Percentiles rank a stretch among this genome's conserved stretches.
Conservation (phyloP, 2,797 vertebrate species). For the Gallinago solitaria region DNA sequence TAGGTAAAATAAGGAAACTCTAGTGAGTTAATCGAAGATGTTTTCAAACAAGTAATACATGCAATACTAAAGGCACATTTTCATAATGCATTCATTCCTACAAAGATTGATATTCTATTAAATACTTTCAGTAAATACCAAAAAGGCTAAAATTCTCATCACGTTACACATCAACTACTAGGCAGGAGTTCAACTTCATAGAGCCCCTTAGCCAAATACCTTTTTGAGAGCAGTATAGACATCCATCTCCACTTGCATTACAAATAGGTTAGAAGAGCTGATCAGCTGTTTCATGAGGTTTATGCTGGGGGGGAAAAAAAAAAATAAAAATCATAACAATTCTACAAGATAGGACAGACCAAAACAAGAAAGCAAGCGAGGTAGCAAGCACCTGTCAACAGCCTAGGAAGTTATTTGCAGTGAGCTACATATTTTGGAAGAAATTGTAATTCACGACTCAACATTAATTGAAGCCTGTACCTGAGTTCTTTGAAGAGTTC, state of each 20-base stretch:
- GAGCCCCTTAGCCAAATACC: conserved; percentile 71
- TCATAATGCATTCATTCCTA: background rate
- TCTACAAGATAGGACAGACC: background rate
- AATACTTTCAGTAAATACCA: background rate
- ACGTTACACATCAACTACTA: fast-evolving
- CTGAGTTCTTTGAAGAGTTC: conserved; percentile 96
- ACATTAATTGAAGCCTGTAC: conserved; percentile 71
- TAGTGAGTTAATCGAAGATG: background rate
- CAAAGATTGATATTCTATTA: background rate
- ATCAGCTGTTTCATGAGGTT: conserved; percentile 93
- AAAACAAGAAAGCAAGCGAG: background rate
- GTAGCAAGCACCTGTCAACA: background rate
- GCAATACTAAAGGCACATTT: background rate
- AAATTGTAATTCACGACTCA: background rate
- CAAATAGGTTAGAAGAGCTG: conserved; percentile 93
- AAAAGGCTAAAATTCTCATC: background rate
- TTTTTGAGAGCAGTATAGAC: conserved; percentile 98
- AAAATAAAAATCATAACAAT: background rate
- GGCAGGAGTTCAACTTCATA: background rate
- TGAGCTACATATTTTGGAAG: background rate
- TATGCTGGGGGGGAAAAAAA: conserved; percentile 75
- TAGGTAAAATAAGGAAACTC: conserved; percentile 53
- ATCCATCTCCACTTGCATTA: conserved; percentile 99
- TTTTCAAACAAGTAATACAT: background rate
- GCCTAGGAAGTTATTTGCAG: background rate